Evolutionary conservation across 92 coral and sea anemone genomes (phyloP).

Genomic region (Umimayanthus kanabou): DNA sequence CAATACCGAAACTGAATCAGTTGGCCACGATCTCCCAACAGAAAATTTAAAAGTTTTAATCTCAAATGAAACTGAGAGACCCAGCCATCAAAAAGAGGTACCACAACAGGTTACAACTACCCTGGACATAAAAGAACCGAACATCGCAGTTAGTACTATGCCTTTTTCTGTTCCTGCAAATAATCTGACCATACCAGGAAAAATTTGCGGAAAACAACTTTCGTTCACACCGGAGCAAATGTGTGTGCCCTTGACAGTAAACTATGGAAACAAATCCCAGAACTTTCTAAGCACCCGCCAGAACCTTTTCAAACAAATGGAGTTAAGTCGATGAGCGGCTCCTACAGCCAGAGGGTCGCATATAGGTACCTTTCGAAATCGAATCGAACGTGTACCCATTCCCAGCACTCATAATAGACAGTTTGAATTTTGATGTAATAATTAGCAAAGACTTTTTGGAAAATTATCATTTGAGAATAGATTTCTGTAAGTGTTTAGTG

Average conservation of each 20-base stretch:
- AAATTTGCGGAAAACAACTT: not conserved
- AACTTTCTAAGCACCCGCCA: slow-evolving; percentile 25
- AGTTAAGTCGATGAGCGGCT: slow-evolving; percentile 27
- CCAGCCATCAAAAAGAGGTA: not conserved
- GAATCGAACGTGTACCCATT: slow-evolving; percentile 43
- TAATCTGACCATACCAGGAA: slow-evolving; percentile 3
- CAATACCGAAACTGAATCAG: not conserved
- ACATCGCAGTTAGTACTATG: slow-evolving; percentile 4
- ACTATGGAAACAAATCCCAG: slow-evolving; percentile 42
- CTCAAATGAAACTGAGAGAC: not conserved
- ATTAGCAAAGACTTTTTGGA: slow-evolving; percentile 65
- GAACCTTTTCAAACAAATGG: not conserved
- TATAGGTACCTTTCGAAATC: slow-evolving; percentile 46
- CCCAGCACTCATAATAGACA: slow-evolving; percentile 42
- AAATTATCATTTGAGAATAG: slow-evolving; percentile 47
- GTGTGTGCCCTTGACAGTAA: slow-evolving; percentile 39
- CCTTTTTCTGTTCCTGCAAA: slow-evolving; percentile 7
- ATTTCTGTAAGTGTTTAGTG: slow-evolving; percentile 30
- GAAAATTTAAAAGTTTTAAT: not conserved
- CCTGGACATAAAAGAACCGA: not conserved
- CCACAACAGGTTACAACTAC: not conserved
- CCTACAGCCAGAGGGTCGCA: slow-evolving; percentile 1
- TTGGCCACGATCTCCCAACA: not conserved
- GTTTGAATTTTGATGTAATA: slow-evolving; percentile 57
- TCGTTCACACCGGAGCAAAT: slow-evolving; percentile 53